A percentile compares a stretch with the other conserved stretches of the same genome.
phyloP scores from a whole-genome alignment of 1,140 invertebrate species.

The Pogonomyrmex californicus region DNA sequence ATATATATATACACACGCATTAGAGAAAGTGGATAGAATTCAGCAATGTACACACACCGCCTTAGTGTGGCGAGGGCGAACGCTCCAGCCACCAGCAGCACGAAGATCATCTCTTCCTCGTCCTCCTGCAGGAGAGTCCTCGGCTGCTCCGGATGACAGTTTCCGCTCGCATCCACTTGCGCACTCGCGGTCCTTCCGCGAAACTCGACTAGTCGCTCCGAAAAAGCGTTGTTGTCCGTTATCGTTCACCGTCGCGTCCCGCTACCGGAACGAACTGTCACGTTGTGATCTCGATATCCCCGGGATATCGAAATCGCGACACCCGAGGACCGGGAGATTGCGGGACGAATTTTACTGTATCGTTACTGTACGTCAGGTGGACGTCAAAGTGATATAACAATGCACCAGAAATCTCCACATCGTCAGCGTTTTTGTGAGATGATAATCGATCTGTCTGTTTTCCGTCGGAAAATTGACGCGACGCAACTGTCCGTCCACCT shows the following conservation, averaged over 20 bases:
- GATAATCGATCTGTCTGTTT: not conserved
- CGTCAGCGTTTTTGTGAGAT: slow-evolving; percentile 27
- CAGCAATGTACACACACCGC: slow-evolving; percentile 87
- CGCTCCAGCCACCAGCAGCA: slow-evolving; percentile 86
- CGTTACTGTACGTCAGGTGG: slow-evolving; percentile 60
- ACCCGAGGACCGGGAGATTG: not conserved
- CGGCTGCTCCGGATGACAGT: slow-evolving; percentile 77
- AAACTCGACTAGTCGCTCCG: slow-evolving; percentile 12
- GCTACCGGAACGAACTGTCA: slow-evolving; percentile 14
- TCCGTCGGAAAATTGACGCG: slow-evolving; percentile 13
- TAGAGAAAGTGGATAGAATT: slow-evolving; percentile 79
- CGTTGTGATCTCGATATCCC: not conserved
- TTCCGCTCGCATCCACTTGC: slow-evolving; percentile 80
- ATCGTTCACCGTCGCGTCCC: slow-evolving; percentile 1
- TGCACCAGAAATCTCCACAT: slow-evolving; percentile 74
- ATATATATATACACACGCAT: not conserved
- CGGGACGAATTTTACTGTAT: not conserved
- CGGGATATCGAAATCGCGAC: not conserved
- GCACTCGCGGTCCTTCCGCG: slow-evolving; percentile 68
- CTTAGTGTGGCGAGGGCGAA: slow-evolving; percentile 86
- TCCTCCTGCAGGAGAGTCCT: slow-evolving; percentile 80
- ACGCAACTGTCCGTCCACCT: slow-evolving; percentile 45
- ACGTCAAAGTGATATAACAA: slow-evolving; percentile 72
- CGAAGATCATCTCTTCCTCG: slow-evolving; percentile 86
- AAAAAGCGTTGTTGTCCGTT: slow-evolving; percentile 22